Evolutionary conservation across 1,140 invertebrate species (phyloP), one percentile per base, ranked within the genome.

Genomic region (Diorhabda carinulata): DNA sequence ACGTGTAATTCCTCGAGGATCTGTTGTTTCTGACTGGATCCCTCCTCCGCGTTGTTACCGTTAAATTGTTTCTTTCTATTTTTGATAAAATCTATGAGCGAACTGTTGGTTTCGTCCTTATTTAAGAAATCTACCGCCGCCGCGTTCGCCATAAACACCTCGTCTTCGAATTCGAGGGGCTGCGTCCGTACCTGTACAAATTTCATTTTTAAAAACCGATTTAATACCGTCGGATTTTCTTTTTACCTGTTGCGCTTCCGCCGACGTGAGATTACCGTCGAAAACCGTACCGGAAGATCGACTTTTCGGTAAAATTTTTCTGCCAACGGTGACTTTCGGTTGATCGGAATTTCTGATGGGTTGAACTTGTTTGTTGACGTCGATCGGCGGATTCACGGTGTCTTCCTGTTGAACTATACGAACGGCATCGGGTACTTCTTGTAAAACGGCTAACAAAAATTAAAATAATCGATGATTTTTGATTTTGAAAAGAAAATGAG

Each of bases 1-100:
- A 88, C 87, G 82, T 92, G 89, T 68, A 93, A 79, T 79, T 93
- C 91, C 76, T 92, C 91, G 5, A 92, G 83, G 75, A 92, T 91
- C 78, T 91, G 89, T 81, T 92, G 89, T 74, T 91, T 92, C 70
- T 90, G 86, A 10, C 88, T 79, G 60, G 89, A 88, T 72, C 91
- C 88, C 65, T 91, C 89, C 73, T 90, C 88, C 71, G 83, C 80
- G 68, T 73, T 69, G 8, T 75, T 74, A 8, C 79, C 72, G 68
- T 81, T 80, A 61, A 52, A 74, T 62, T 74, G 76, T 69, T 78
- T 79, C 66, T 79, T 80, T 25, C 78, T 69, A 61, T 74, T 79
- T 65, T 80, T 80, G 68, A 81, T 78, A 69, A 78, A 81, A 58
- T 79, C 80, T 41, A 81, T 76, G 44, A 81, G 73, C 65, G 76